A percentile compares a stretch with the other conserved stretches of the same genome.
These are phyloP conservation scores for Apotomis betuletana DNA, from an alignment of 2,888 invertebrate genomes.

Conservation along the genomic window DNA sequence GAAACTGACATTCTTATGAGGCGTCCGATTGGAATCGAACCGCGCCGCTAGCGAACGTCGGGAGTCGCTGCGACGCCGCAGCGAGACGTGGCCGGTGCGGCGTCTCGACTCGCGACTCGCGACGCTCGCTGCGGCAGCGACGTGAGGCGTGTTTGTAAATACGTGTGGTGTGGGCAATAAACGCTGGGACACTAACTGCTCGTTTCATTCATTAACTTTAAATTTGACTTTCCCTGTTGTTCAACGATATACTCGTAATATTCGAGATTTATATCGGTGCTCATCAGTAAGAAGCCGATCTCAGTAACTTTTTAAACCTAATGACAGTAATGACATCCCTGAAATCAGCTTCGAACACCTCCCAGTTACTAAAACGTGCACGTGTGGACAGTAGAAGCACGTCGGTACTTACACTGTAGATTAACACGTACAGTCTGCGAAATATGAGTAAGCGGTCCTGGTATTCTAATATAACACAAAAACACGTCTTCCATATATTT, in stretches of 20 bases:
- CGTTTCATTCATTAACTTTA: constrained; percentile 62
- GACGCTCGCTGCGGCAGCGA: constrained; percentile 29
- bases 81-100: too few species aligned
- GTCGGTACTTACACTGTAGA: not conserved
- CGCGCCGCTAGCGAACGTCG: constrained; percentile 7
- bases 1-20: not conserved
- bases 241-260: not conserved
- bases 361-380: not conserved
- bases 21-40: not conserved
- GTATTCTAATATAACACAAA: not conserved
- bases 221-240: constrained; percentile 1
- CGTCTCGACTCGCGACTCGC: not conserved
- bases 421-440: constrained; percentile 1
- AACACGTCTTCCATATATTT: not conserved
- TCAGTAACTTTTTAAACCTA: not conserved
- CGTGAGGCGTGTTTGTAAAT: constrained; percentile 19
- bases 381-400: not conserved
- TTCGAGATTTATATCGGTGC: not conserved
- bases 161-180: constrained; percentile 53
- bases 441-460: not conserved
- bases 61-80: not conserved
- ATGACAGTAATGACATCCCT: not conserved
- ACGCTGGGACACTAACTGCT: constrained; percentile 65
- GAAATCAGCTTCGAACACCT: constrained; percentile 12
- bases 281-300: not conserved